These are phyloP conservation scores for Drosophila gaucha DNA, from an alignment of 2,888 invertebrate species.

Conservation along the genomic window DNA sequence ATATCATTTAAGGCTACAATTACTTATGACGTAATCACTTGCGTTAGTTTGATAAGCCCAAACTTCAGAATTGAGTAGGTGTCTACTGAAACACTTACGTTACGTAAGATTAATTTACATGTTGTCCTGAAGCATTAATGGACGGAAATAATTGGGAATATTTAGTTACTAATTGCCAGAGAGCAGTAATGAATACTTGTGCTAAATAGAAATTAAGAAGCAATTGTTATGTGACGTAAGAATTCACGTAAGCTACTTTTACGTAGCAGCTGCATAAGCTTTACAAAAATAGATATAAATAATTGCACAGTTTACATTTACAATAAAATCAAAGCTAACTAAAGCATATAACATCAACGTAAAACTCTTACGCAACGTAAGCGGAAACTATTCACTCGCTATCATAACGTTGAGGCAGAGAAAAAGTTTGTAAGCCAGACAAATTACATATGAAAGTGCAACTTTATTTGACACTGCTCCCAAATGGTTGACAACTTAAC, in stretches of 20 bases:
- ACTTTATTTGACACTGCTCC: constrained; percentile 39
- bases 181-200: background rate
- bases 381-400: background rate
- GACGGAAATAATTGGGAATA: background rate
- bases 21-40: background rate
- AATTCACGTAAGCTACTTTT: no score
- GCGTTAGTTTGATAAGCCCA: background rate
- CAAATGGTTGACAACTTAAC: constrained; percentile 58
- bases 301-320: background rate
- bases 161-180: background rate
- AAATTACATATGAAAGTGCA: constrained; percentile 49
- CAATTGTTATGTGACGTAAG: background rate
- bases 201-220: background rate
- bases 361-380: constrained; percentile 6
- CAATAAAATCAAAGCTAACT: background rate
- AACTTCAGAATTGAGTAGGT: background rate
- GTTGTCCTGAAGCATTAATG: background rate
- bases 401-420: constrained; percentile 1
- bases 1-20: background rate
- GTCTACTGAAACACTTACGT: background rate
- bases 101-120: background rate
- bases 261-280: background rate
- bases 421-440: constrained; percentile 16
- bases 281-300: background rate
- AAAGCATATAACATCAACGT: constrained; percentile 6